Percentiles rank a stretch among this genome's conserved stretches.
Conservation (phyloP, 2,113 vertebrate genomes). For the Spea multiplicata region DNA sequence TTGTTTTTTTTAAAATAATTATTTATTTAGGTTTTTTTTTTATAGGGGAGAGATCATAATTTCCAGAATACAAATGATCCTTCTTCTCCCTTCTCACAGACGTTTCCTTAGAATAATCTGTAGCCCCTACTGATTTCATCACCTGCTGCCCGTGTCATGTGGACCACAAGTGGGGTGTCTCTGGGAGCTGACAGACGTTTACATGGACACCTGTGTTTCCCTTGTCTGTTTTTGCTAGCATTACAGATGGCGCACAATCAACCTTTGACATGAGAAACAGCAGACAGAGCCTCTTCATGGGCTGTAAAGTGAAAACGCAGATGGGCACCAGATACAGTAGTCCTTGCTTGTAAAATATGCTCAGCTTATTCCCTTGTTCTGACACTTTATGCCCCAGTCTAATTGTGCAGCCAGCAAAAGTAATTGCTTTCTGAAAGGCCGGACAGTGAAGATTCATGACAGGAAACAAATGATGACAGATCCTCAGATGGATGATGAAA, state of each 20-base stretch:
- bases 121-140: slow-evolving; percentile 56
- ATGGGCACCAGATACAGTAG: neutral
- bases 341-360: slow-evolving; percentile 10
- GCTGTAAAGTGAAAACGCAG: neutral
- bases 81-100: slow-evolving; percentile 49
- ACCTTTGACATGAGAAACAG: slow-evolving; percentile 18
- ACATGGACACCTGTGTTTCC: slow-evolving; percentile 36
- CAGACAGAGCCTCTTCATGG: slow-evolving; percentile 12
- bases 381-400: slow-evolving; percentile 37
- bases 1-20: slow-evolving; percentile 22
- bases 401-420: slow-evolving; percentile 38
- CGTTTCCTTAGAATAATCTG: slow-evolving; percentile 56
- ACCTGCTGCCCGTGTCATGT: slow-evolving; percentile 57
- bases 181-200: slow-evolving; percentile 36
- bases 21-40: no score
- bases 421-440: slow-evolving; percentile 49
- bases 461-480: slow-evolving; percentile 50
- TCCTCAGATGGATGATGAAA: slow-evolving; percentile 20
- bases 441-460: slow-evolving; percentile 48
- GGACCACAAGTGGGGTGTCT: slow-evolving; percentile 1
- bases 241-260: slow-evolving; percentile 14
- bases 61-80: slow-evolving; percentile 13
- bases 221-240: neutral
- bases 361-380: slow-evolving; percentile 30
- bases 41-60: slow-evolving; percentile 7